phyloP scores from a whole-genome alignment of 2,888 invertebrate genomes.

The Andrena fulva region DNA sequence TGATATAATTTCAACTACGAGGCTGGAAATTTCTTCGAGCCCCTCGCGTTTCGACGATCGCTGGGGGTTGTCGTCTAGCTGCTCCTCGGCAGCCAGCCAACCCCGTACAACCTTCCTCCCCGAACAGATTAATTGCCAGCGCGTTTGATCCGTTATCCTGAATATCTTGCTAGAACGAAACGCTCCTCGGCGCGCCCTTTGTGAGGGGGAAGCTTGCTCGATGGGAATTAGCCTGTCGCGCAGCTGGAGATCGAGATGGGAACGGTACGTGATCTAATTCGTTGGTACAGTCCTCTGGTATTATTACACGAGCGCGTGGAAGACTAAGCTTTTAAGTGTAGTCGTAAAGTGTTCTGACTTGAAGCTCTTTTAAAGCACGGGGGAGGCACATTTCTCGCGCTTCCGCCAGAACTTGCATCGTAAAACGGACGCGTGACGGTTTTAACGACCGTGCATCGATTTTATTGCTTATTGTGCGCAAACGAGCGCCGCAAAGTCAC shows the following conservation, averaged over 20 bases:
- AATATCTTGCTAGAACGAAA: constrained; percentile 26
- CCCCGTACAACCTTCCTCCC: not conserved
- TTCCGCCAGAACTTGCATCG: constrained; percentile 21
- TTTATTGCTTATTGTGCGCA: not conserved
- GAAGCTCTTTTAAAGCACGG: not conserved
- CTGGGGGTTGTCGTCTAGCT: not conserved
- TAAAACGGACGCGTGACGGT: constrained; percentile 21
- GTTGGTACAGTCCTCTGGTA: not conserved
- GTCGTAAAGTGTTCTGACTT: not conserved
- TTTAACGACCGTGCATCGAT: constrained; percentile 1
- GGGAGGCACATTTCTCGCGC: constrained; percentile 17
- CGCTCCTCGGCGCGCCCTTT: not conserved
- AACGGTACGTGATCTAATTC: not conserved
- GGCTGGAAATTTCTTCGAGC: constrained; percentile 39
- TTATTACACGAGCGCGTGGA: no score
- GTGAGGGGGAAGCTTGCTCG: not conserved
- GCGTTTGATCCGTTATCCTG: constrained; percentile 27
- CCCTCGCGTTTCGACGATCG: not conserved
- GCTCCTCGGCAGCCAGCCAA: constrained; percentile 13
- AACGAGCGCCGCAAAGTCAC: constrained; percentile 18
- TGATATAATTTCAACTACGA: constrained; percentile 49
- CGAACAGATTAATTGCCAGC: constrained; percentile 20
- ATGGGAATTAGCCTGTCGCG: not conserved
- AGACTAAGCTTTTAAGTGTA: not conserved
- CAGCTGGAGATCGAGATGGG: not conserved